Evolutionary conservation across 2,113 vertebrate genomes (phyloP).

Genomic region (Sylvilagus bachmani): DNA sequence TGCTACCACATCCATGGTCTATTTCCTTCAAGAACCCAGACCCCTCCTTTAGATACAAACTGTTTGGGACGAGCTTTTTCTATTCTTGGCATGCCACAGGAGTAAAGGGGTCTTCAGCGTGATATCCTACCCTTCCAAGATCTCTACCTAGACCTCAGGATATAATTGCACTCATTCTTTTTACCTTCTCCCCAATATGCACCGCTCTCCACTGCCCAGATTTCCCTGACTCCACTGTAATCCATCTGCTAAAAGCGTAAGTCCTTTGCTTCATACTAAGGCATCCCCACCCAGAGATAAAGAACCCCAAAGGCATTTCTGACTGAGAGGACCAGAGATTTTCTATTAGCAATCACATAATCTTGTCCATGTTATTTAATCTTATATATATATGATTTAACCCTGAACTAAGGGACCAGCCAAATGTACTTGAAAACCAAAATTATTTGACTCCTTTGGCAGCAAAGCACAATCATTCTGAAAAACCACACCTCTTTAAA

Average conservation of each 20-base stretch:
- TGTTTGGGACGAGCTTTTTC: not conserved
- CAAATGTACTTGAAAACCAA: not conserved
- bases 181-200: not conserved
- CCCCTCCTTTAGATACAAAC: not conserved
- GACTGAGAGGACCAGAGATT: not conserved
- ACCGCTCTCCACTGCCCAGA: not conserved
- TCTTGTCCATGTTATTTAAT: not conserved
- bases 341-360: conserved; percentile 34
- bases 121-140: not conserved
- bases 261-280: not conserved
- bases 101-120: not conserved
- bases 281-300: not conserved
- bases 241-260: not conserved
- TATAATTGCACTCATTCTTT: not conserved
- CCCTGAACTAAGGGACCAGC: not conserved
- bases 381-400: not conserved
- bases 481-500: not conserved
- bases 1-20: no score
- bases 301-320: not conserved
- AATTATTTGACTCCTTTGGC: not conserved
- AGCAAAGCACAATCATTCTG: not conserved
- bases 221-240: no score
- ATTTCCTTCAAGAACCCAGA: not conserved
- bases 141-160: not conserved
- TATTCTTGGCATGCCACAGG: not conserved